Conservation (phyloP, 2,113 vertebrate genomes). For the Nannobrachium achirus region DNA sequence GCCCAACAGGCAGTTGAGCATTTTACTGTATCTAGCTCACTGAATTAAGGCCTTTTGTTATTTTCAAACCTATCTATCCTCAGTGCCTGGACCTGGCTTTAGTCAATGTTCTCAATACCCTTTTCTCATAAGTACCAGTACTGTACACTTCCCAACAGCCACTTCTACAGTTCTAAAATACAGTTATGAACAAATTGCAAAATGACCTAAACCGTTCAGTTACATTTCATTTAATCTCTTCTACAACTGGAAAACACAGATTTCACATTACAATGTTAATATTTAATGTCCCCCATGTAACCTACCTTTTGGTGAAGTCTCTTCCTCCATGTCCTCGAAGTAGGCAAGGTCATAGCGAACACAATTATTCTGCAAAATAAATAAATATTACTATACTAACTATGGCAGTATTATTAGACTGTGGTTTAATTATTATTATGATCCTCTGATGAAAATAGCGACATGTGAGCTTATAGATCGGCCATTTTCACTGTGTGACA, state of each 20-base stretch:
- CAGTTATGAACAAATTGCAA: background rate
- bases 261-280: too few species aligned
- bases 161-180: background rate
- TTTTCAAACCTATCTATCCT: too few species aligned
- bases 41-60: too few species aligned
- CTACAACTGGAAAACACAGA: background rate
- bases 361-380: constrained; percentile 68
- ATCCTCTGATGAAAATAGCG: too few species aligned
- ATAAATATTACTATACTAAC: background rate
- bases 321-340: constrained; percentile 58
- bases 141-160: too few species aligned
- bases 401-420: background rate
- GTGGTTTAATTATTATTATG: background rate
- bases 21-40: too few species aligned
- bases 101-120: too few species aligned
- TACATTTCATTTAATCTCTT: background rate
- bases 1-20: too few species aligned
- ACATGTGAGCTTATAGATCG: too few species aligned
- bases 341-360: constrained; percentile 74
- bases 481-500: too few species aligned
- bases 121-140: too few species aligned
- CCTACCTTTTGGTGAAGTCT: constrained; percentile 43
- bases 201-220: background rate
- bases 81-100: too few species aligned
- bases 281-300: background rate